phyloP scores from a whole-genome alignment of 2,797 vertebrate genomes.

The Sebastes dallii region DNA sequence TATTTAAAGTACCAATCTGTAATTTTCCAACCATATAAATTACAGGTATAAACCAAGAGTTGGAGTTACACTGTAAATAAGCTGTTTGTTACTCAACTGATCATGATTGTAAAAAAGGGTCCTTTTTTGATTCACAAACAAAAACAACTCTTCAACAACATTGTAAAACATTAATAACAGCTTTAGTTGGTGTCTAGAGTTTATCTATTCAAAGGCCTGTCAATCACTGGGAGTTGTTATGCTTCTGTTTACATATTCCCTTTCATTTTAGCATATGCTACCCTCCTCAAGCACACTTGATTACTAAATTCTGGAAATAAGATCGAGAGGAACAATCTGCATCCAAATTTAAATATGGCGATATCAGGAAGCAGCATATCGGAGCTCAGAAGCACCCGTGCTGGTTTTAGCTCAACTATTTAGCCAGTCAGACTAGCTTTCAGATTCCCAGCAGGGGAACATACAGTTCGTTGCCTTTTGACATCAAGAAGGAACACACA shows the following conservation, averaged over 20 bases:
- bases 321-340: not conserved
- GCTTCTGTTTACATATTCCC: too few relatives aligned
- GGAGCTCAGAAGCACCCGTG: not conserved
- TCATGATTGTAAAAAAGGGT: not conserved
- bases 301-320: not conserved
- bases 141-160: not conserved
- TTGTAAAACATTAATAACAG: not conserved
- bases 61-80: not conserved
- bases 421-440: not conserved
- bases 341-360: not conserved
- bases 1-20: not conserved
- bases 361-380: not conserved
- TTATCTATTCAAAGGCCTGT: too few relatives aligned
- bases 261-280: too few relatives aligned
- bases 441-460: too few relatives aligned
- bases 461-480: not conserved
- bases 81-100: not conserved
- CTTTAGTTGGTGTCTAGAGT: too few relatives aligned
- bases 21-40: not conserved
- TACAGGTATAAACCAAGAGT: not conserved
- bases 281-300: not conserved
- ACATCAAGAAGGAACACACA: accelerated
- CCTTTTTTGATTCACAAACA: too few relatives aligned
- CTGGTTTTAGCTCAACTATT: not conserved
- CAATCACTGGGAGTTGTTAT: not conserved